Evolutionary conservation across 1,140 invertebrate species (phyloP), one percentile per base, ranked within the genome.

Genomic region (Trichonephila clavipes): DNA sequence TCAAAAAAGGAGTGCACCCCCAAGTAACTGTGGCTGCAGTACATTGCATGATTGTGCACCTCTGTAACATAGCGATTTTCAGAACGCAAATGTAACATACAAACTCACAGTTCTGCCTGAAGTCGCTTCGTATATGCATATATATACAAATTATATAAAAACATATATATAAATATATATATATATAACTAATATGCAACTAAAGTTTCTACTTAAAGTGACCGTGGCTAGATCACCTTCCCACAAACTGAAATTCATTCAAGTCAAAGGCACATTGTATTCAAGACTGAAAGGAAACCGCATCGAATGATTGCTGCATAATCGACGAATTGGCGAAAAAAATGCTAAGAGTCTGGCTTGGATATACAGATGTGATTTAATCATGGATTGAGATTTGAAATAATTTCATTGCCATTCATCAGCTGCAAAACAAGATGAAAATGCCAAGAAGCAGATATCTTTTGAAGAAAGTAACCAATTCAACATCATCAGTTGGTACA

Each of bases 181-280:
- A 86, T 86, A 86, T 86, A 86, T n/a, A n/a, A 59, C 21, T 24
- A 34, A 88, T 51, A 89, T 72, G 44, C n/a, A 77, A 72, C 18
- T 77, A 90, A 69, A 88, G 86, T 88, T 88, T 88, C 62, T 88
- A 88, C 86, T 69, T 66, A 64, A 66, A 66, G 14, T 69, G 59
- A 40, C 28, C 34, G 44, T 16, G 72, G 34, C 16, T 77, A 28
- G 18, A 16, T 77, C 72, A 40, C 24, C 72, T 77, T 77, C 34
- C 72, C 72, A 77, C 72, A 77, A 34, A 77, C 34, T 40, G 34
- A 34, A 77, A 77, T 18, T 40, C 10, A 77, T 40, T 28, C 24
- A 77, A 77, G 72, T 77, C 34, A 34, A 34, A 34, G 28, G 28
- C 3, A 77, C 28, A 18, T 34, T 69, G 66, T 69, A 69, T 24